Conservation (phyloP, 2,888 invertebrate species). For the Agonopterix alstromeriana region DNA sequence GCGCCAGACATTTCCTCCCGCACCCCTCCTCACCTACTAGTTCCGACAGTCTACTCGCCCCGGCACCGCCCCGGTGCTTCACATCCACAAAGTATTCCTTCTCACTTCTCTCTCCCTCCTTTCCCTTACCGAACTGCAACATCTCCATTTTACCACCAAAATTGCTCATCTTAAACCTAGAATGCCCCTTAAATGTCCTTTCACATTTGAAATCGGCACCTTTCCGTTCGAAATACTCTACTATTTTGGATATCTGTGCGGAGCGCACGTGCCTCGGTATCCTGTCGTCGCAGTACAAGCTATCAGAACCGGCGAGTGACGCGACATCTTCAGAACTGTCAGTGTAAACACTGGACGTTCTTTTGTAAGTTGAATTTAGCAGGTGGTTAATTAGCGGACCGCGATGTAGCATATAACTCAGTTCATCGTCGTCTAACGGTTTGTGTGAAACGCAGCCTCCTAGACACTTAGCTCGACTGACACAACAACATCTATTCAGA, state of each 20-base stretch:
- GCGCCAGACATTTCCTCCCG: slow-evolving; percentile 67
- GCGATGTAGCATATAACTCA: slow-evolving; percentile 55
- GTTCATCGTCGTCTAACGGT: slow-evolving; percentile 55
- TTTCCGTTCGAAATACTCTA: slow-evolving; percentile 92
- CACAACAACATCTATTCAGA: slow-evolving; percentile 53
- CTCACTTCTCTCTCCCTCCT: slow-evolving; percentile 17
- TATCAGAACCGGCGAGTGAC: slow-evolving; percentile 86
- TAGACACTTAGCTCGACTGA: slow-evolving; percentile 36
- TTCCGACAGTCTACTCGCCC: slow-evolving; percentile 13
- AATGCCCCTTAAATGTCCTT: slow-evolving; percentile 46
- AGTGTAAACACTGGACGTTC: slow-evolving; percentile 89
- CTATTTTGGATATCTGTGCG: slow-evolving; percentile 87
- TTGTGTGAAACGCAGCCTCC: slow-evolving; percentile 33
- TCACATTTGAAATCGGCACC: slow-evolving; percentile 76
- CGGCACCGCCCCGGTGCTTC: slow-evolving; percentile 24
- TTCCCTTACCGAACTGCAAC: slow-evolving; percentile 16
- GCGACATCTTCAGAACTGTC: slow-evolving; percentile 92
- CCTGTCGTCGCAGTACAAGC: slow-evolving; percentile 82
- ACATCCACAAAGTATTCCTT: slow-evolving; percentile 39
- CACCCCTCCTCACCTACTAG: slow-evolving; percentile 24
- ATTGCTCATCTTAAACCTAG: slow-evolving; percentile 27
- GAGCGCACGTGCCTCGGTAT: slow-evolving; percentile 76
- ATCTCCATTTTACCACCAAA: slow-evolving; percentile 22
- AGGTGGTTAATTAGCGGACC: slow-evolving; percentile 44
- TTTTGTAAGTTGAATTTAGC: slow-evolving; percentile 68